Evolutionary conservation across 2,797 vertebrate genomes (phyloP).

Genomic region (Notoglanidium macrostoma): DNA sequence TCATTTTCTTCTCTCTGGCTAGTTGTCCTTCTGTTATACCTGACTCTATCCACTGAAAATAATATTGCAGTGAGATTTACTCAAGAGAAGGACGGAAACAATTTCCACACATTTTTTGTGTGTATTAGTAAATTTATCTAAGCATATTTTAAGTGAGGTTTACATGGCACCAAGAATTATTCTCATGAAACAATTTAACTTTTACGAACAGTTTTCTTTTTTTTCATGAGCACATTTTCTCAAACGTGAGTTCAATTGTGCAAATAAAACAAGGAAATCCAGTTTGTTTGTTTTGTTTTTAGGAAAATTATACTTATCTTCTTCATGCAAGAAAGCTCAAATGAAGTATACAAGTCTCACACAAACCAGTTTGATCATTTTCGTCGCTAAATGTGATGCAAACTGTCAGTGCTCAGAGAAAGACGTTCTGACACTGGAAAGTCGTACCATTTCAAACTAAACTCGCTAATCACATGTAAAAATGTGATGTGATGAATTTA

Average conservation of each 20-base stretch:
- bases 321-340: neutral
- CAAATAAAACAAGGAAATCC: neutral
- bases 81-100: neutral
- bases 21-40: conserved; percentile 24
- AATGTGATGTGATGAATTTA: neutral
- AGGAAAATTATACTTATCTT: neutral
- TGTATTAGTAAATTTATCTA: neutral
- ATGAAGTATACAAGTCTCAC: too few relatives aligned
- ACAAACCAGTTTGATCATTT: neutral
- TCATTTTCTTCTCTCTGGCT: conserved; percentile 38
- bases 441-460: neutral
- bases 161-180: neutral
- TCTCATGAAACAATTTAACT: neutral
- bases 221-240: neutral
- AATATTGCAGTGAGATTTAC: neutral
- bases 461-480: neutral
- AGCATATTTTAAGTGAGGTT: neutral
- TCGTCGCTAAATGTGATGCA: neutral
- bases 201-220: too few relatives aligned
- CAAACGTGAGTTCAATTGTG: neutral
- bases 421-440: neutral
- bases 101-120: neutral
- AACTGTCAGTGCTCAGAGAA: neutral
- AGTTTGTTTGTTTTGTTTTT: neutral
- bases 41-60: neutral